A percentile compares a stretch with the other conserved stretches of the same genome.
Evolutionary conservation across 1,140 invertebrate species (phyloP).

Genomic region (Ooceraea biroi): DNA sequence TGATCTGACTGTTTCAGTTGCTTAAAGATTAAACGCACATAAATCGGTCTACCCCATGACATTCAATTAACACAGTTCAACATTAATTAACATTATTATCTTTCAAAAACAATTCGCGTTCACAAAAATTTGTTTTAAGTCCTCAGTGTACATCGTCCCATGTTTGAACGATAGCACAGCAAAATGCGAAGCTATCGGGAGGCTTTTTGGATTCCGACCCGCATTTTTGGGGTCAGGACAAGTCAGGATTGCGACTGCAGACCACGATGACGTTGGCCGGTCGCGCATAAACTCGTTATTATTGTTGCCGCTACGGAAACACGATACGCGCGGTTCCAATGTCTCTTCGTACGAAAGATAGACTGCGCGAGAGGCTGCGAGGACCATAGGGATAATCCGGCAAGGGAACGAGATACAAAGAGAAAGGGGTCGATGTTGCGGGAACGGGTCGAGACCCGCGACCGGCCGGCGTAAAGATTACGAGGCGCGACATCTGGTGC

Average conservation of each 20-base stretch:
- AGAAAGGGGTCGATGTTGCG: conserved; percentile 34
- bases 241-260: background rate
- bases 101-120: too few relatives aligned
- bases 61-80: too few relatives aligned
- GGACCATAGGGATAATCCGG: background rate
- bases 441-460: conserved; percentile 26
- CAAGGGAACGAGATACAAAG: background rate
- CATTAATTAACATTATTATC: too few relatives aligned
- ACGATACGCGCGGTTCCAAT: conserved; percentile 69
- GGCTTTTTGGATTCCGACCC: background rate
- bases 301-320: conserved; percentile 73
- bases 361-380: conserved; percentile 32
- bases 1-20: too few relatives aligned
- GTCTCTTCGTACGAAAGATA: conserved; percentile 49
- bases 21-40: too few relatives aligned
- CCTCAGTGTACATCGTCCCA: too few relatives aligned
- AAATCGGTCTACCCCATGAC: too few relatives aligned
- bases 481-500: conserved; percentile 78
- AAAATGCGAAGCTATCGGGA: too few relatives aligned
- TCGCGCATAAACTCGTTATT: conserved; percentile 65
- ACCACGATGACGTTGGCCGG: background rate
- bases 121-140: too few relatives aligned
- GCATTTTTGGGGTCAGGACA: conserved; percentile 2
- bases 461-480: conserved; percentile 72
- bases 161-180: too few relatives aligned